Conservation (phyloP, 2,797 vertebrate genomes). For the Peromyscus melanophrys region DNA sequence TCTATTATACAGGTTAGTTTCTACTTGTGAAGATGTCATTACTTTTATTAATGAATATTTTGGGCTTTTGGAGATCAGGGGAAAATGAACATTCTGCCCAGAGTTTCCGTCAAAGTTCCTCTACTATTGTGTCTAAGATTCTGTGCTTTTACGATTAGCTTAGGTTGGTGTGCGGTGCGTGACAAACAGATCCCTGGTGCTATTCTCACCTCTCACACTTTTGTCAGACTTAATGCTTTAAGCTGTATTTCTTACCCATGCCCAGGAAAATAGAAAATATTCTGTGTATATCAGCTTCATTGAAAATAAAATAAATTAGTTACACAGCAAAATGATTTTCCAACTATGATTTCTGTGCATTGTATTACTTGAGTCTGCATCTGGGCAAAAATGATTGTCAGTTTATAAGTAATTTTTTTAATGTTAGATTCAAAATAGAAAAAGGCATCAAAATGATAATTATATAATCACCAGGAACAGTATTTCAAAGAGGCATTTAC, state of each 20-base stretch:
- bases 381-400: constrained; percentile 46
- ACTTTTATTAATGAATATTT: constrained; percentile 81
- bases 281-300: constrained; percentile 34
- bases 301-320: constrained; percentile 70
- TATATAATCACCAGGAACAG: constrained; percentile 25
- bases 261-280: constrained; percentile 77
- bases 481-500: constrained; percentile 74
- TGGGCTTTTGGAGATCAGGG: constrained; percentile 66
- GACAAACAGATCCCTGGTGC: constrained; percentile 41
- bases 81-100: constrained; percentile 76
- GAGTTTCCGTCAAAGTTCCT: constrained; percentile 69
- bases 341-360: constrained; percentile 60
- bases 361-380: constrained; percentile 53
- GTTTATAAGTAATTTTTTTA: constrained; percentile 57
- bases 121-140: constrained; percentile 76
- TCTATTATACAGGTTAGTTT: constrained; percentile 59
- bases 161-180: constrained; percentile 69
- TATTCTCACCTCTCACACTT: constrained; percentile 76
- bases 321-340: constrained; percentile 68
- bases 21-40: constrained; percentile 70
- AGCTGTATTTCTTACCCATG: constrained; percentile 76
- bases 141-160: constrained; percentile 77
- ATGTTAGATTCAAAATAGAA: constrained; percentile 56
- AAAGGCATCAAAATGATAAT: constrained; percentile 63
- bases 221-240: constrained; percentile 82